phyloP scores from a whole-genome alignment of 2,888 invertebrate genomes.

The Cheilosia urbana region DNA sequence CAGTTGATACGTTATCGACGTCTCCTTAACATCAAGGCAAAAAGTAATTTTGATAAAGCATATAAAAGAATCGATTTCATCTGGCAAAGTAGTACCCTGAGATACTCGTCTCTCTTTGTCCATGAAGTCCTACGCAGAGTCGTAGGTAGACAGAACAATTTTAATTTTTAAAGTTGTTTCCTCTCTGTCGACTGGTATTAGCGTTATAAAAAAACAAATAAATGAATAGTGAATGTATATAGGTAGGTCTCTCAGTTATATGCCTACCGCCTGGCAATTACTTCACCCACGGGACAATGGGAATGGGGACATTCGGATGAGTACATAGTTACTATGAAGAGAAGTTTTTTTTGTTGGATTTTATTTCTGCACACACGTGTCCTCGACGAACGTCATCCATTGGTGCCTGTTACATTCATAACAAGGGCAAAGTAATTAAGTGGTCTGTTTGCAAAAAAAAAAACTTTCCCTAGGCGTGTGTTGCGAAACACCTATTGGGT shows the following conservation, averaged over 20 bases:
- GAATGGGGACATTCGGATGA: neutral
- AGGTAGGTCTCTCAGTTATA: constrained; percentile 12
- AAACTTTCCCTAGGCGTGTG: neutral
- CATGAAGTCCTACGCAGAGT: neutral
- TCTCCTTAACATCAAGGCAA: constrained; percentile 11
- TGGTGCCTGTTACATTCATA: constrained; percentile 2
- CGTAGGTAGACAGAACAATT: constrained; percentile 9
- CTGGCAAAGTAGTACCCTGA: neutral
- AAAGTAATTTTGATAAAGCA: constrained; percentile 22
- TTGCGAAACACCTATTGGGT: neutral
- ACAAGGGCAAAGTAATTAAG: constrained; percentile 21
- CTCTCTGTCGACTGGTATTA: neutral
- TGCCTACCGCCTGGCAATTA: neutral
- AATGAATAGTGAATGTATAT: neutral
- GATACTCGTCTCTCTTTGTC: neutral
- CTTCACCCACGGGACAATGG: constrained; percentile 4
- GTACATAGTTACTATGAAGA: neutral
- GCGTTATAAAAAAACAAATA: constrained; percentile 3
- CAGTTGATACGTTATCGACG: neutral
- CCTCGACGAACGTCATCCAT: constrained; percentile 10
- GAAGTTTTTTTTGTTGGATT: neutral
- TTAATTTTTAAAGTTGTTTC: constrained; percentile 3
- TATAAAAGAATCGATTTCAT: constrained; percentile 28
- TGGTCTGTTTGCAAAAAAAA: neutral
- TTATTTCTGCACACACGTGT: constrained; percentile 30